Percentiles rank a stretch among this genome's conserved stretches.
phyloP scores from a whole-genome alignment of 2,113 vertebrate species.

The rat (Rattus norvegicus) region GRCr8 NC_086039.1:108279001-108279500 shows the following conservation, averaged over 20 bases:
- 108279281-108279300: background rate
- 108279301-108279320: background rate
- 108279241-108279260: conserved; percentile 35
- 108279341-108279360: conserved; percentile 18
- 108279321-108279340: conserved; percentile 23
- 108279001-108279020: background rate
- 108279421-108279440: conserved; percentile 12
- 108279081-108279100: conserved; percentile 4
- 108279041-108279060: background rate
- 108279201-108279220: conserved; percentile 5
- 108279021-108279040: background rate
- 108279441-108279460: background rate
- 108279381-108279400: conserved; percentile 6
- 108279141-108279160: background rate
- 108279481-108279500: conserved; percentile 23
- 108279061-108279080: conserved; percentile 22
- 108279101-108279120: conserved; percentile 21
- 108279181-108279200: background rate
- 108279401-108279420: background rate
- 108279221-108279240: conserved; percentile 20
- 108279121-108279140: background rate
- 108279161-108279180: conserved; percentile 39
- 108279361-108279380: background rate
- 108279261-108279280: background rate
- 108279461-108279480: conserved; percentile 12